Conservation (phyloP, 2,797 vertebrate genomes). For the Poeciliopsis infans region DNA sequence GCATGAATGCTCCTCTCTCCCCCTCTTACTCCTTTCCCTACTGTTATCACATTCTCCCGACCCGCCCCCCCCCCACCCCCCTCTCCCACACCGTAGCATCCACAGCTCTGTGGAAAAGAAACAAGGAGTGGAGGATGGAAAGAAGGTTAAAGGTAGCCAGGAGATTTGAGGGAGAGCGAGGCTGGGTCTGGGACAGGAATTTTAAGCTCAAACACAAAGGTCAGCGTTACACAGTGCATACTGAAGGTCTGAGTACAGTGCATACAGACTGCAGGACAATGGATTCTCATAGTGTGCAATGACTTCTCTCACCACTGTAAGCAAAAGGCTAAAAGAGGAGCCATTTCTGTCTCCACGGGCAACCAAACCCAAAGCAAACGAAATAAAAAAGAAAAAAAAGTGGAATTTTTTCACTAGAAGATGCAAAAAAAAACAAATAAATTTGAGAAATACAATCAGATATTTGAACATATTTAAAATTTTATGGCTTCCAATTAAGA, state of each 20-base stretch:
- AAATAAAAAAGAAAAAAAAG: not conserved
- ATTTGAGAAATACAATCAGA: not conserved
- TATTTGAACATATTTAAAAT: not conserved
- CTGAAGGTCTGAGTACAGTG: slow-evolving; percentile 26
- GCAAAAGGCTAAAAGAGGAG: not conserved
- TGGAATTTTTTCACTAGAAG: not conserved
- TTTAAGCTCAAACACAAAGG: slow-evolving; percentile 58
- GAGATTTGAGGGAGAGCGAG: slow-evolving; percentile 41
- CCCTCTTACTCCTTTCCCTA: slow-evolving; percentile 28
- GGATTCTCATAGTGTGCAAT: slow-evolving; percentile 6
- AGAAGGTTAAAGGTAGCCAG: slow-evolving; percentile 57
- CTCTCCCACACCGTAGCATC: slow-evolving; percentile 56
- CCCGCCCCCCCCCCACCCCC: not conserved
- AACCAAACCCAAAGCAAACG: too few relatives aligned
- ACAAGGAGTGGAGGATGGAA: slow-evolving; percentile 52
- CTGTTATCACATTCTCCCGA: slow-evolving; percentile 42
- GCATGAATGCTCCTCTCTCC: slow-evolving; percentile 59
- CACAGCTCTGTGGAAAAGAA: slow-evolving; percentile 25
- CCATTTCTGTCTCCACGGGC: not conserved
- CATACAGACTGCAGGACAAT: slow-evolving; percentile 17
- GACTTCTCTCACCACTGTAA: not conserved
- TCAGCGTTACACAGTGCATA: slow-evolving; percentile 23
- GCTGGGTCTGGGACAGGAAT: slow-evolving; percentile 58
- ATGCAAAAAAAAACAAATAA: not conserved
- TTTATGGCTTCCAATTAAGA: not conserved